phyloP scores from a whole-genome alignment of 2,797 vertebrate genomes.

The Alca torda region DNA sequence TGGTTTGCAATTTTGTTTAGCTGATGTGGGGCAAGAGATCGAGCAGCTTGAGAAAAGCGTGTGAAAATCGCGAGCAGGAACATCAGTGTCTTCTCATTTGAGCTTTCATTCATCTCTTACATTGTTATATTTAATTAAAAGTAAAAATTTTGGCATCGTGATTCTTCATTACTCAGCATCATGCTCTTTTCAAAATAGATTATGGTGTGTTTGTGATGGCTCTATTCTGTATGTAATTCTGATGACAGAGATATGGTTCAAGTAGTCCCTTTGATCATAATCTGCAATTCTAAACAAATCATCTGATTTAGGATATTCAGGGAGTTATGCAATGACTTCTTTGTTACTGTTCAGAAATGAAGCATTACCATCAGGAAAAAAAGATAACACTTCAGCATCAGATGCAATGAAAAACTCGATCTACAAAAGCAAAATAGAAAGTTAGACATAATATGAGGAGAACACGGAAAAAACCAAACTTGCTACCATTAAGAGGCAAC shows the following conservation, averaged over 20 bases:
- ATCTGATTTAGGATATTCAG: constrained; percentile 25
- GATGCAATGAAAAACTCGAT: neutral
- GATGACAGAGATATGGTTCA: constrained; percentile 8
- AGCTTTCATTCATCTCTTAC: neutral
- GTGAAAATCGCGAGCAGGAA: neutral
- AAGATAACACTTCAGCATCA: neutral
- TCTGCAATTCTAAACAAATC: constrained; percentile 57
- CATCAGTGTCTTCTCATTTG: neutral
- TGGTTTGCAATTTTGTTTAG: neutral
- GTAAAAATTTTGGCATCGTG: neutral
- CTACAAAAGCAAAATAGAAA: neutral
- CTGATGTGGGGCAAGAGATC: neutral
- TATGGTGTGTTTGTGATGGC: neutral
- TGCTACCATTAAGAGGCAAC: neutral
- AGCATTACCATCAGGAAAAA: neutral
- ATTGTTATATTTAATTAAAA: neutral
- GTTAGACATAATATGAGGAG: neutral
- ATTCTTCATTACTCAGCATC: neutral
- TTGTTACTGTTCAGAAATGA: constrained; percentile 23
- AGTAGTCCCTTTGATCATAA: constrained; percentile 20
- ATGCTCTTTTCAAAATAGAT: neutral
- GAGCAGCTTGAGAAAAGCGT: neutral
- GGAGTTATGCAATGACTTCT: constrained; percentile 18
- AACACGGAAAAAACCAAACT: neutral
- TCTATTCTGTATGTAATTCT: constrained; percentile 10